A percentile compares a stretch with the other conserved stretches of the same genome.
Evolutionary conservation across 2,113 vertebrate species (phyloP).

Genomic region (Nycticorax nycticorax): DNA sequence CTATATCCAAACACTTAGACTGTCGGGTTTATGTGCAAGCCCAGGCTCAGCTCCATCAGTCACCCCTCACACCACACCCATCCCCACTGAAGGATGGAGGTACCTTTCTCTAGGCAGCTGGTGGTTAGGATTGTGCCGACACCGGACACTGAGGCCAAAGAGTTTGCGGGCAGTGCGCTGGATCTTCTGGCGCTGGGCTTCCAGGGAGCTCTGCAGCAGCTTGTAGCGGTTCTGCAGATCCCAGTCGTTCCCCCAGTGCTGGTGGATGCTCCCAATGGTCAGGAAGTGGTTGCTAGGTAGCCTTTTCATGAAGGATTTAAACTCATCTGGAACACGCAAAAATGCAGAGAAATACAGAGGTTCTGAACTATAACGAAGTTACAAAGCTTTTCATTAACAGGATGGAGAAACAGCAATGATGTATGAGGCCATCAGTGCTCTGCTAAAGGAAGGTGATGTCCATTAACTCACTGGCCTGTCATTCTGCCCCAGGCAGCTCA

Average conservation of each 20-base stretch:
- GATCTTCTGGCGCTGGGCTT: slow-evolving; percentile 92
- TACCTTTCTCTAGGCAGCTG: slow-evolving; percentile 99
- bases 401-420: background rate
- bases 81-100: background rate
- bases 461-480: background rate
- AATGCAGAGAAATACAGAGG: background rate
- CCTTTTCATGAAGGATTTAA: slow-evolving; percentile 97
- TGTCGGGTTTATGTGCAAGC: background rate
- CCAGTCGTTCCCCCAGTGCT: slow-evolving; percentile 98
- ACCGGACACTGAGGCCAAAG: slow-evolving; percentile 95
- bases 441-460: background rate
- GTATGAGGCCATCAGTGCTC: background rate
- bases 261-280: slow-evolving; percentile 95
- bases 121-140: slow-evolving; percentile 97
- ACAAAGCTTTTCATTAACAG: background rate
- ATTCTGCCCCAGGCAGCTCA: background rate
- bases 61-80: background rate
- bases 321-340: slow-evolving; percentile 85
- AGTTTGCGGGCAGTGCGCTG: slow-evolving; percentile 96
- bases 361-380: accelerated
- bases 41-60: background rate
- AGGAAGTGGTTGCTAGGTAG: slow-evolving; percentile 97
- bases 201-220: slow-evolving; percentile 91
- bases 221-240: slow-evolving; percentile 97
- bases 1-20: background rate